These are phyloP conservation scores for Siphamia tubifer DNA, from an alignment of 2,113 vertebrate species.

Conservation along the genomic window DNA sequence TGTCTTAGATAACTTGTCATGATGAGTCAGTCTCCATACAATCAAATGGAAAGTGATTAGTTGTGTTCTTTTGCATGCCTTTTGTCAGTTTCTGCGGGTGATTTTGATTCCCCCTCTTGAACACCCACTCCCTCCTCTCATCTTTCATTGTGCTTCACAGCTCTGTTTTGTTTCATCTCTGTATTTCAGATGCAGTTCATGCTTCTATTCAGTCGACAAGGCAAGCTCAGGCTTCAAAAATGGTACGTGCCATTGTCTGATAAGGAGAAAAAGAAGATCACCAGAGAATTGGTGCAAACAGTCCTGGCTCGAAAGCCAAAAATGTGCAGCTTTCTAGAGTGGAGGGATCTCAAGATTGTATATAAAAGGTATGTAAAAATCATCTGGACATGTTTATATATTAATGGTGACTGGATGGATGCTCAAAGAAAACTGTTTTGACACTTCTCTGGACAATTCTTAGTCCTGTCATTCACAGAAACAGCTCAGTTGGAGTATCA, in stretches of 20 bases:
- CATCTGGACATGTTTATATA: background rate
- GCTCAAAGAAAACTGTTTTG: background rate
- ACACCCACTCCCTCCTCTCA: slow-evolving; percentile 7
- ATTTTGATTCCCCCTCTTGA: background rate
- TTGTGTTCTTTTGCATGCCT: background rate
- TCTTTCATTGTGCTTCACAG: background rate
- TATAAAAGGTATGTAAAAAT: slow-evolving; percentile 90
- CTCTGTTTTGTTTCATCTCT: background rate
- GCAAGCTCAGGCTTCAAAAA: slow-evolving; percentile 97
- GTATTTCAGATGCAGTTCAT: slow-evolving; percentile 97
- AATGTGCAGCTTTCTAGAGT: slow-evolving; percentile 99
- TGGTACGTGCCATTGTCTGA: slow-evolving; percentile 98
- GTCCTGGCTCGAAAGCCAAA: slow-evolving; percentile 96
- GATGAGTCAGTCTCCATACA: background rate
- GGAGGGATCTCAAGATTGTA: slow-evolving; percentile 87
- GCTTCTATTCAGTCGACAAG: slow-evolving; percentile 98
- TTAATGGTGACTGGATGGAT: background rate
- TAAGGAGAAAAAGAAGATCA: slow-evolving; percentile 99
- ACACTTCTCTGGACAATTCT: background rate
- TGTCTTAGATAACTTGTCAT: background rate
- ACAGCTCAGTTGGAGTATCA: background rate
- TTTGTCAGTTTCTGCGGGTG: background rate
- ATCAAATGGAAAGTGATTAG: background rate
- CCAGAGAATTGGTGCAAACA: slow-evolving; percentile 95
- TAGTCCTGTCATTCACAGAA: slow-evolving; percentile 4